These are phyloP conservation scores for Lagodon rhomboides DNA, from an alignment of 2,797 vertebrate genomes.

Conservation along the genomic window DNA sequence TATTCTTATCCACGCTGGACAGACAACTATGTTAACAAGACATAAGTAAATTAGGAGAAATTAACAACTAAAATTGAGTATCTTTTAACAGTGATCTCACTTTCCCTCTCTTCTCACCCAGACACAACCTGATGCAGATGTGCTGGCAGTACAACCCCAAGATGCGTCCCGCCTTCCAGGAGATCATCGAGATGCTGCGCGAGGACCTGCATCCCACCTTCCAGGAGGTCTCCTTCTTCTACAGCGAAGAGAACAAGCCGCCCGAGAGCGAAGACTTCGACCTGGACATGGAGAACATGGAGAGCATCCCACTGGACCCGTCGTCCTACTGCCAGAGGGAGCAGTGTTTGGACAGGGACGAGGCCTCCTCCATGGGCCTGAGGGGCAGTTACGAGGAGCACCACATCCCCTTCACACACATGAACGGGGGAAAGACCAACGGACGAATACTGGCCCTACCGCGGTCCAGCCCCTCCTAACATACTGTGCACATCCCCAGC, in stretches of 20 bases:
- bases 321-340: slow-evolving; percentile 92
- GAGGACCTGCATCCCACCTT: slow-evolving; percentile 95
- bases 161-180: slow-evolving; percentile 94
- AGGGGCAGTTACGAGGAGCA: slow-evolving; percentile 94
- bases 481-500: slow-evolving; percentile 31
- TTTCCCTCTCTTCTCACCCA: slow-evolving; percentile 53
- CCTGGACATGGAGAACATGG: slow-evolving; percentile 98
- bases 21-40: slow-evolving; percentile 5
- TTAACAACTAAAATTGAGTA: neutral
- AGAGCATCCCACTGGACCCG: slow-evolving; percentile 96
- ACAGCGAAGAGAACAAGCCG: slow-evolving; percentile 97
- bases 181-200: slow-evolving; percentile 95
- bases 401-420: slow-evolving; percentile 95
- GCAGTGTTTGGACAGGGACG: slow-evolving; percentile 86
- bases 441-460: slow-evolving; percentile 93
- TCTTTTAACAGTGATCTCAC: neutral
- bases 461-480: slow-evolving; percentile 94
- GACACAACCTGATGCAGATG: slow-evolving; percentile 97
- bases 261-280: slow-evolving; percentile 94
- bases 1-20: neutral
- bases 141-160: slow-evolving; percentile 99
- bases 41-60: neutral
- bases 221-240: slow-evolving; percentile 95
- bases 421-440: slow-evolving; percentile 98
- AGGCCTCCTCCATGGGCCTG: slow-evolving; percentile 88